These are phyloP conservation scores for Chionoecetes opilio DNA, from an alignment of 1,140 invertebrate species.

Conservation along the genomic window DNA sequence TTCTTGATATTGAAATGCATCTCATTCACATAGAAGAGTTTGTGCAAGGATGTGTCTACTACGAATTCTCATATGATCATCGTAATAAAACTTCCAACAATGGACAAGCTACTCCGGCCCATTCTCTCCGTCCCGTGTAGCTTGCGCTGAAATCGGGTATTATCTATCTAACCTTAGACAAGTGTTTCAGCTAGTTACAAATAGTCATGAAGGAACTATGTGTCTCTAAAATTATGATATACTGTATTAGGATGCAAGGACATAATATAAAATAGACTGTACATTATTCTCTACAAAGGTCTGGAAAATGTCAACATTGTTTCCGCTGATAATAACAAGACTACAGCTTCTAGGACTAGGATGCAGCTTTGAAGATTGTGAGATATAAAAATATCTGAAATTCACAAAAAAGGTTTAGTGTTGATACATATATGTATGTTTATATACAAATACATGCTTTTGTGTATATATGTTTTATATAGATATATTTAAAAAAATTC, in stretches of 20 bases:
- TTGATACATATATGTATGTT: conserved; percentile 68
- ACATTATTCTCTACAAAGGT: conserved; percentile 78
- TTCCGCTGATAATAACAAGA: conserved; percentile 76
- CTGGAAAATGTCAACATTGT: conserved; percentile 75
- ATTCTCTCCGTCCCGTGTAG: conserved; percentile 13
- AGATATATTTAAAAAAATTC: conserved; percentile 40
- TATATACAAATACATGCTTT: conserved; percentile 57
- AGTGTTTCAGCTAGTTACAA: conserved; percentile 76
- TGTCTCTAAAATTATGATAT: conserved; percentile 69
- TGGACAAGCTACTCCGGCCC: not conserved
- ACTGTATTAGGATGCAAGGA: conserved; percentile 69
- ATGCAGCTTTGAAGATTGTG: conserved; percentile 76
- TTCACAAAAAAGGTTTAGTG: conserved; percentile 72
- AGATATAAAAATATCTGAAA: conserved; percentile 80
- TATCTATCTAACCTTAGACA: conserved; percentile 21
- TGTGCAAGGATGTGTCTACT: conserved; percentile 15
- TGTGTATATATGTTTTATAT: conserved; percentile 67
- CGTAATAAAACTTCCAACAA: conserved; percentile 19
- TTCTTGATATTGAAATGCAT: conserved; percentile 40
- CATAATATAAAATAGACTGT: conserved; percentile 80
- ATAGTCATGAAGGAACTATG: conserved; percentile 76
- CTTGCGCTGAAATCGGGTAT: not conserved
- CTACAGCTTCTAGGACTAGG: conserved; percentile 78
- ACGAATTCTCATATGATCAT: not conserved
- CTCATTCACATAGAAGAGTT: not conserved